Evolutionary conservation across 37 sponge, comb jelly and placozoan genomes (phyloP), one percentile per base, ranked within the genome.

Genomic region (Halisarca cf. caerulea): DNA sequence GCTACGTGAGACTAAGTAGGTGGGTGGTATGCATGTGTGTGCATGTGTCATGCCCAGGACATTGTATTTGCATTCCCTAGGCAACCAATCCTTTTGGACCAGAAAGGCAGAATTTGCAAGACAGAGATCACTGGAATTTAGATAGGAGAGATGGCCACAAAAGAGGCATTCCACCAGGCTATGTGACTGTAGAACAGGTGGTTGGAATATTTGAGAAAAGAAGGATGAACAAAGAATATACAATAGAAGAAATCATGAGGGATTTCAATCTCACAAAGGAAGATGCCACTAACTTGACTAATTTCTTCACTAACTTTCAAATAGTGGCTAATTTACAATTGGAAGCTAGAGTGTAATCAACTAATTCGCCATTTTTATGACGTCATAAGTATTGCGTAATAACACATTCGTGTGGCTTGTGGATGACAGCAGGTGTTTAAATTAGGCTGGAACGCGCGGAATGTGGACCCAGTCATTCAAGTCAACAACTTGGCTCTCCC

Each of bases 241-340:
- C 79, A 1, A 23, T 66, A 8, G 45, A 45, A 23, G 45, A 53
- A 0, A 36, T 85, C 8, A 75, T 82, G 18, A 43, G 21, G 2
- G 40, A 61, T 4, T 90, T 82, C 69, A 45, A 61, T 2, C 59
- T 90, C 0, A 28, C 36, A 33, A 37, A 24, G 20, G 28, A 18
- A 20, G 90, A 90, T 33, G 86, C 83, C 0, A 79, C 72, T 21
- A 73, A 81, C 17, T 38, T 90, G 66, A 11, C 85, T 8, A 82
- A 82, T 30, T 86, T 82, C 70, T 90, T 90, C 37, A 57, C 21
- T 24, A 82, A 47, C 34, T 90, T 84, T 37, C 34, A 39, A 66
- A 28, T 75, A 38, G 8, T 45, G 24, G 78, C 51, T 47, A 75
- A 75, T 21, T 15, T 47, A 1, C 18, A 47, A 30, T 32, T 68